Percentiles rank a stretch among this genome's conserved stretches.
Conservation (phyloP, 2,888 invertebrate species). For the Marronus borbonicus region DNA sequence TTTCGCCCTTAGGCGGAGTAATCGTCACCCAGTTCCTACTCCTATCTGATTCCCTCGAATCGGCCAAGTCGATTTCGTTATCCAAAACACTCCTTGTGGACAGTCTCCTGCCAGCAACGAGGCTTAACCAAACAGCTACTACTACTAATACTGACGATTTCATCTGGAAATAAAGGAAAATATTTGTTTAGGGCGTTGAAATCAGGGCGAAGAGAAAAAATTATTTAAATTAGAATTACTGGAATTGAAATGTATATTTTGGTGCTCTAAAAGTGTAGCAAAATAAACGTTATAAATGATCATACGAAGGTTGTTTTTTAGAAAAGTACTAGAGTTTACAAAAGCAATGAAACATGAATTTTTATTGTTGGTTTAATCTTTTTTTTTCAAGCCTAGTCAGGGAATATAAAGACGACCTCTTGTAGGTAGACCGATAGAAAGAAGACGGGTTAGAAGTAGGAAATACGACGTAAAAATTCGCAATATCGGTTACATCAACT, state of each 20-base stretch:
- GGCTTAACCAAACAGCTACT: slow-evolving; percentile 58
- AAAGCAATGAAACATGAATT: too few relatives aligned
- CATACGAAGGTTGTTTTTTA: too few relatives aligned
- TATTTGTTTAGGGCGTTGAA: neutral
- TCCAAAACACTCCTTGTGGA: slow-evolving; percentile 47
- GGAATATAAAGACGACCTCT: too few relatives aligned
- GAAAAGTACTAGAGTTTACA: too few relatives aligned
- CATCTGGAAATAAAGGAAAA: slow-evolving; percentile 61
- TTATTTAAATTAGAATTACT: too few relatives aligned
- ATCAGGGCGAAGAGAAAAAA: neutral
- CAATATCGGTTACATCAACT: neutral
- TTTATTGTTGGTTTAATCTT: too few relatives aligned
- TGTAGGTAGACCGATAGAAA: slow-evolving; percentile 39
- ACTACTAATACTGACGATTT: slow-evolving; percentile 66
- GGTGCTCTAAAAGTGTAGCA: too few relatives aligned
- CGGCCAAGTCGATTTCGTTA: slow-evolving; percentile 48
- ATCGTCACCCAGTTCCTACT: slow-evolving; percentile 75
- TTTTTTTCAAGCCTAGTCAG: too few relatives aligned
- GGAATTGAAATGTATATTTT: too few relatives aligned
- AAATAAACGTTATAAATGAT: too few relatives aligned
- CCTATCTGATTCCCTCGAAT: slow-evolving; percentile 68
- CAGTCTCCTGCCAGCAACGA: slow-evolving; percentile 61
- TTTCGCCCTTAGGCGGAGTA: slow-evolving; percentile 71
- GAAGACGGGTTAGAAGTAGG: slow-evolving; percentile 53
- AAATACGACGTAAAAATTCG: neutral